Evolutionary conservation across 2,113 vertebrate genomes (phyloP).

Genomic region (Muntiacus muntjak): DNA sequence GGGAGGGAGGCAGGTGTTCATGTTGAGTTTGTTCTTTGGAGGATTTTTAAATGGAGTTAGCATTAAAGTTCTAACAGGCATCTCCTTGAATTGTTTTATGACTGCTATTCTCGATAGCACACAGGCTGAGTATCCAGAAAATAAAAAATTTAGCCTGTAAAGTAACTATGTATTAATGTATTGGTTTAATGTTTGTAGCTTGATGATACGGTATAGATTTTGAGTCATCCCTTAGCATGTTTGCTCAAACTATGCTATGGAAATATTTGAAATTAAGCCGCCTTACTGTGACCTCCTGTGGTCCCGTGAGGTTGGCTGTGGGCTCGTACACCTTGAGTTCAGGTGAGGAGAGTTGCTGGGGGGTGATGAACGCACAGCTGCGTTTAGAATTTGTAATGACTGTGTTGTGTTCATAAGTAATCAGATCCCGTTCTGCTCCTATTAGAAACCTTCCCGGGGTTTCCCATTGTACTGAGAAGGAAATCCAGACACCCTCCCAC

Average conservation of each 20-base stretch:
- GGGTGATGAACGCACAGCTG: background rate
- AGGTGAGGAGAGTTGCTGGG: constrained; percentile 38
- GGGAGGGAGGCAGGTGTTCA: background rate
- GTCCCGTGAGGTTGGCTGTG: constrained; percentile 34
- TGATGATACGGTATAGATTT: constrained; percentile 12
- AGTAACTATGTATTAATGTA: background rate
- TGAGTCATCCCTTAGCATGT: background rate
- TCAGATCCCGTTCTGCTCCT: constrained; percentile 10
- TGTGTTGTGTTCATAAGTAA: constrained; percentile 41
- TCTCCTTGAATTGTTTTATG: background rate
- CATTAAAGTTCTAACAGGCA: background rate
- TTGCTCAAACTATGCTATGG: constrained; percentile 15
- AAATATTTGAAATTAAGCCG: constrained; percentile 23
- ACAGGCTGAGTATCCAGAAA: background rate
- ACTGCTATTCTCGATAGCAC: background rate
- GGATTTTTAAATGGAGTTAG: background rate
- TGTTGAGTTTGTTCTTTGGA: constrained; percentile 5
- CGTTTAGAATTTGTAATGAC: constrained; percentile 55
- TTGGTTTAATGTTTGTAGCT: constrained; percentile 22
- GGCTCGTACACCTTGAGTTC: constrained; percentile 26
- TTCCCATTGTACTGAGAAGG: constrained; percentile 28
- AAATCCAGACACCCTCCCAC: background rate
- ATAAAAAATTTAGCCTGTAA: background rate
- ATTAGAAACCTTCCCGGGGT: constrained; percentile 23
- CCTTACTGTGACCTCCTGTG: background rate